These are phyloP conservation scores for Dromococcyx pavoninus DNA, from an alignment of 2,797 vertebrate species.

Conservation along the genomic window DNA sequence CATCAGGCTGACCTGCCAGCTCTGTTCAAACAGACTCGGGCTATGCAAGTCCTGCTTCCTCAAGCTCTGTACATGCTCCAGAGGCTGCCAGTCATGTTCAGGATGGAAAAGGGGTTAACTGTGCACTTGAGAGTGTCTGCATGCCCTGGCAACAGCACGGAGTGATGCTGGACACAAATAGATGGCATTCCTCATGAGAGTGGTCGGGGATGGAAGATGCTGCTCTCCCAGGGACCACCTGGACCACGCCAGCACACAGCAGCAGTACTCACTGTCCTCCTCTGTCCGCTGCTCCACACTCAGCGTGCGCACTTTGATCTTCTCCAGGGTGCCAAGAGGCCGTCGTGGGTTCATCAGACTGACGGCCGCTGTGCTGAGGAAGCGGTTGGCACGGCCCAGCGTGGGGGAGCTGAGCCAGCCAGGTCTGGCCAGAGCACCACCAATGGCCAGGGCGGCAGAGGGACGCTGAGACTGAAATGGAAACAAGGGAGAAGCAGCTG, in stretches of 20 bases:
- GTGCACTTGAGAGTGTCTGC: not conserved
- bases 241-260: not conserved
- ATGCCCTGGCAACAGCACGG: not conserved
- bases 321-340: slow-evolving; percentile 86
- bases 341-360: slow-evolving; percentile 94
- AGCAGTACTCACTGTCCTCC: slow-evolving; percentile 91
- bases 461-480: slow-evolving; percentile 81
- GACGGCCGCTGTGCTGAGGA: slow-evolving; percentile 93
- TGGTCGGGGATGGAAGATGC: not conserved
- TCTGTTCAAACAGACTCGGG: not conserved
- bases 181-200: not conserved
- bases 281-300: slow-evolving; percentile 91
- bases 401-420: slow-evolving; percentile 97
- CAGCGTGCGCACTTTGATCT: slow-evolving; percentile 91
- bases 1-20: not conserved
- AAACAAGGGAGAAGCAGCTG: not conserved
- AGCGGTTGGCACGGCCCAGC: slow-evolving; percentile 92
- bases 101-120: not conserved
- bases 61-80: not conserved
- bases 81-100: not conserved
- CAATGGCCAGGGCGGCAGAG: slow-evolving; percentile 85
- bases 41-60: not conserved
- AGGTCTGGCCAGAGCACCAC: slow-evolving; percentile 88
- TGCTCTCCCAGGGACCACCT: not conserved
- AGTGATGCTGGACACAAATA: not conserved